Base-by-base conservation (phyloP, 2,113 vertebrate genomes). In the Nipponia nippon region DNA sequence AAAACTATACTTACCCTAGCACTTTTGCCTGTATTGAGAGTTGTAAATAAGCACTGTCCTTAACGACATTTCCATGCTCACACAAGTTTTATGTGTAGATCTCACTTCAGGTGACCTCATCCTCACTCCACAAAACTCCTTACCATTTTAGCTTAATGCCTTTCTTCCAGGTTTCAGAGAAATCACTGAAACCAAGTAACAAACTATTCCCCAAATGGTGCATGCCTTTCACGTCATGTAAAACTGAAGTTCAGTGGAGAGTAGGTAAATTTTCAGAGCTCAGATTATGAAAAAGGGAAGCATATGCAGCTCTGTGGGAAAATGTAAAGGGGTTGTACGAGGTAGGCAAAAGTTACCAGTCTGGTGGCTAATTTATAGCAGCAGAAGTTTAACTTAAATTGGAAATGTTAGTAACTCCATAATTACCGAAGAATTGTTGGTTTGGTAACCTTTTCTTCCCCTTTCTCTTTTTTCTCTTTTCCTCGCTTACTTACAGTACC, bases 1-100 rank as follows among this genome's bases (percentile, higher is more conserved):
- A 85, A 38, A 85, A 62, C 13, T 21, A 38, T 29, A 90, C n/a
- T 36, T 77, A 73, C 63, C 40, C 46, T 25, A 73, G 93, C 87
- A 91, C 53, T 90, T 97, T 55, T 40, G 62, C 66, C 70, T 66
- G 27, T 59, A 77, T 13, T 52, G 53, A 85, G 40, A 59, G 44
- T 1, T 91, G 58, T 93, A 95, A 97, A 97, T 93, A 93, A 95
- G 22, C 53, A 78, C 9, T 70, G 65, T 36, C 65, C 22, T 82
- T 72, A 82, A 87, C 0, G 27, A 69, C 83, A 77, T 58, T 61
- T 87, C 56, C 63, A 85, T 7, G 42, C 50, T 76, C 34, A 69
- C 58, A 17, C 20, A 61, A 82, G 46, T 89, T 95, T 82, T 91
- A 94, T 4, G 20, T 10, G 15, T 22, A 47, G 40, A 66, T 78